A percentile compares a stretch with the other conserved stretches of the same genome.
Conservation (phyloP, 2,797 vertebrate genomes). For the Xenentodon cancila region DNA sequence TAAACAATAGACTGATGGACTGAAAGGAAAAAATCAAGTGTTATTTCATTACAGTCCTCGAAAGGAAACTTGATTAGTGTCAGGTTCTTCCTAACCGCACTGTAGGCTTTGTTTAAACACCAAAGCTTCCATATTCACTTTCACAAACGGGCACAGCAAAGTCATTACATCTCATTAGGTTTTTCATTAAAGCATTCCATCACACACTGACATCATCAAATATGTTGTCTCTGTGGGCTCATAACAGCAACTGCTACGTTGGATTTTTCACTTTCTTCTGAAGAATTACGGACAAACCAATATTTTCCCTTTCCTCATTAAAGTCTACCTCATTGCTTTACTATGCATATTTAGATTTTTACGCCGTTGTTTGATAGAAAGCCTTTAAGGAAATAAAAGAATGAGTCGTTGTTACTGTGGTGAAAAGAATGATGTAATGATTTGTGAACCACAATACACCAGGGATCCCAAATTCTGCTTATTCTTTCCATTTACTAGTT, state of each 20-base stretch:
- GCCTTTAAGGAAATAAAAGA: no score
- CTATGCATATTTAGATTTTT: constrained; percentile 16
- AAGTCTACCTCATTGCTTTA: constrained; percentile 4
- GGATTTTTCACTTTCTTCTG: constrained; percentile 30
- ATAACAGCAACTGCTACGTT: constrained; percentile 30
- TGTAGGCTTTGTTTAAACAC: constrained; percentile 70
- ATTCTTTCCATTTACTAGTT: constrained; percentile 10
- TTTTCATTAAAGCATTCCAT: constrained; percentile 82
- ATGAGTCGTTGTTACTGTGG: no score
- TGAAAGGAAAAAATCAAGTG: constrained; percentile 11
- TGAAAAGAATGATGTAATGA: constrained; percentile 6
- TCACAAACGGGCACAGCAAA: constrained; percentile 83
- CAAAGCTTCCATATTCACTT: constrained; percentile 84
- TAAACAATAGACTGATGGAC: background rate
- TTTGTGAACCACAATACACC: constrained; percentile 8
- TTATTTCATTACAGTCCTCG: constrained; percentile 34
- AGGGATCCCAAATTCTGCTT: background rate
- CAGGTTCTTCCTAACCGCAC: constrained; percentile 44
- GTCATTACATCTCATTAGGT: constrained; percentile 86
- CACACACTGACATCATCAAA: constrained; percentile 69
- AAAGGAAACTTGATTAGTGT: constrained; percentile 46
- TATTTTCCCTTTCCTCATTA: constrained; percentile 9
- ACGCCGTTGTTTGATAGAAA: background rate
- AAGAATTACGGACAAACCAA: constrained; percentile 19
- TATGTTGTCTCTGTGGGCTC: constrained; percentile 54